phyloP scores from a whole-genome alignment of 2,888 invertebrate genomes.

The Callosobruchus maculatus region DNA sequence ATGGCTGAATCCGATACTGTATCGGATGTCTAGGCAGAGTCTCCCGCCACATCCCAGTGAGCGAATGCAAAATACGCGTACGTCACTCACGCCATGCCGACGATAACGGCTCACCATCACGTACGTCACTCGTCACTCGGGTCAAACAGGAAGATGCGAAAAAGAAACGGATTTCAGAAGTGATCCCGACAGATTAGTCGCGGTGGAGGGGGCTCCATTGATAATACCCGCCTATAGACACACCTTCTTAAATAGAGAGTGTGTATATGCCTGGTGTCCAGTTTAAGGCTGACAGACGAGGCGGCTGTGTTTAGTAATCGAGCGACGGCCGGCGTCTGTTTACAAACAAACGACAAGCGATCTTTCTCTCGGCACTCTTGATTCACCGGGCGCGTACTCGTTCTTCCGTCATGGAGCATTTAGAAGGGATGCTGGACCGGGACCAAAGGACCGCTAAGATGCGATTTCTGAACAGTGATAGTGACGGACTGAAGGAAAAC shows the following conservation, averaged over 20 bases:
- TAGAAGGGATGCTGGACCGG: slow-evolving; percentile 43
- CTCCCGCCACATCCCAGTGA: background rate
- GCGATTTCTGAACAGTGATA: slow-evolving; percentile 5
- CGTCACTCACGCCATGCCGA: background rate
- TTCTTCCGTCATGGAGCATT: slow-evolving; percentile 17
- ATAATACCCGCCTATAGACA: slow-evolving; percentile 27
- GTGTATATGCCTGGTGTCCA: slow-evolving; percentile 24
- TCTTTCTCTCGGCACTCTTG: slow-evolving; percentile 2
- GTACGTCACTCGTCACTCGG: background rate
- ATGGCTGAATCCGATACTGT: background rate
- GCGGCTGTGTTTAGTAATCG: slow-evolving; percentile 14
- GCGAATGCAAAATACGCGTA: background rate
- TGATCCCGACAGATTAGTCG: slow-evolving; percentile 10
- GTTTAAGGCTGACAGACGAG: slow-evolving; percentile 24
- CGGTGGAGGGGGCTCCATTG: slow-evolving; percentile 12
- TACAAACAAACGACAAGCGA: slow-evolving; percentile 20
- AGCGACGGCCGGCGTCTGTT: slow-evolving; percentile 13
- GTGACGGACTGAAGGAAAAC: background rate
- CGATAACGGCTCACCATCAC: background rate
- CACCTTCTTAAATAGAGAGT: slow-evolving; percentile 26
- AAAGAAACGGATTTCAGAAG: slow-evolving; percentile 12
- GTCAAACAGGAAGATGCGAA: background rate
- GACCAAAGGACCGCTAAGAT: slow-evolving; percentile 44
- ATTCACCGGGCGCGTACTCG: slow-evolving; percentile 4
- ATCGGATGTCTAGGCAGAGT: background rate